Conservation (phyloP, 1,140 invertebrate genomes). For the Zaprionus gabonicus region DNA sequence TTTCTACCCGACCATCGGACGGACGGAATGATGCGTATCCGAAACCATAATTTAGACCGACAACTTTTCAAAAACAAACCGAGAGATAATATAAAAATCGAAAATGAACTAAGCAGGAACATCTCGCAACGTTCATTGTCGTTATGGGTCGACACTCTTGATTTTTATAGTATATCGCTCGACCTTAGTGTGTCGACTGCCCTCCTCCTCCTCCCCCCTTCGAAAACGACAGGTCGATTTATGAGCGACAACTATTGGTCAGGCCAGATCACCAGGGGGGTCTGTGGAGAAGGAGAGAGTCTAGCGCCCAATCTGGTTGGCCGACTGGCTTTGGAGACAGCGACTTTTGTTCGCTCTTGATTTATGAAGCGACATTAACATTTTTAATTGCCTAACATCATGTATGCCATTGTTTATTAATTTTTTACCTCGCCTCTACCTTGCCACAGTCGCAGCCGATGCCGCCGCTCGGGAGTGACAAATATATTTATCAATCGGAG, state of each 20-base stretch:
- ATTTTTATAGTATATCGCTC: conserved; percentile 63
- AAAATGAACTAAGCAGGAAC: conserved; percentile 59
- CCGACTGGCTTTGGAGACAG: conserved; percentile 39
- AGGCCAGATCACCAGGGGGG: conserved; percentile 47
- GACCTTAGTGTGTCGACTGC: conserved; percentile 46
- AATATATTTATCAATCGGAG: conserved; percentile 77
- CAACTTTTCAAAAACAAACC: conserved; percentile 41
- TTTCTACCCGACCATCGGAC: conserved; percentile 48
- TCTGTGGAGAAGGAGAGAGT: conserved; percentile 8
- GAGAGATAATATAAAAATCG: conserved; percentile 7
- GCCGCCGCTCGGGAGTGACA: conserved; percentile 63
- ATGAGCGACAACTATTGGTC: conserved; percentile 80
- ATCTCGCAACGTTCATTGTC: conserved; percentile 52
- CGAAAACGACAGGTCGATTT: conserved; percentile 66
- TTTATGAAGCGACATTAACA: conserved; percentile 83
- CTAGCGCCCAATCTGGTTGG: conserved; percentile 76
- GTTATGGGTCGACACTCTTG: conserved; percentile 62
- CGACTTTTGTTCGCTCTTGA: conserved; percentile 66
- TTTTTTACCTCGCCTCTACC: conserved; percentile 61
- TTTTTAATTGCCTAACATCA: conserved; percentile 84
- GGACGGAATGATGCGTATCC: conserved; percentile 52
- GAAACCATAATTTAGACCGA: conserved; percentile 59
- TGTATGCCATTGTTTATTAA: conserved; percentile 84
- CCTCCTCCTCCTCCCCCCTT: conserved; percentile 8
- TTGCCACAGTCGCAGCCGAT: conserved; percentile 3